Evolutionary conservation across 2,797 vertebrate genomes (phyloP), one percentile per base, ranked within the genome.

Genomic region (Clarias fuscus): DNA sequence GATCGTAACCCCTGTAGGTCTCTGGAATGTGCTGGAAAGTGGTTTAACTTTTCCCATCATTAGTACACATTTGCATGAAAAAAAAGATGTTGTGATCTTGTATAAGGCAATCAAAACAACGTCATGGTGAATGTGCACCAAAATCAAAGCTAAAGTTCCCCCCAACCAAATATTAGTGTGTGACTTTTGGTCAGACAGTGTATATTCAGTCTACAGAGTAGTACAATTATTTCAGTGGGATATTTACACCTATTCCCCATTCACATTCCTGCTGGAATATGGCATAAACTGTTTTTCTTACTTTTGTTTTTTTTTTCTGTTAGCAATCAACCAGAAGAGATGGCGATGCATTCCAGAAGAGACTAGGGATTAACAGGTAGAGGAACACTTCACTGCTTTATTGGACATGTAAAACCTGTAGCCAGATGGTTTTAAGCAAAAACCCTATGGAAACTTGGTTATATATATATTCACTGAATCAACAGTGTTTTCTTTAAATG

Each of bases 251-350:
- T 65, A n/a, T 24, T 65, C 64, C 64, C n/a, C n/a, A 4, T 4
- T 65, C 64, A 65, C n/a, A 65, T 13, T 65, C n/a, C 24, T 65
- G 24, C n/a, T 27, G 24, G 64, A 27, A 65, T n/a, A 27, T 65
- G n/a, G 3, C 13, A 15, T n/a, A 27, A 62, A 24, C 22, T 62
- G 61, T 62, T 27, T 67, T 68, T 33, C 30, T 20, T 68, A 33
- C 27, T 68, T 30, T 33, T 27, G 27, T 30, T 72, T 73, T 61
- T 79, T 79, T 89, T n/a, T 81, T 71, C 76, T 82, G 71, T 76
- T 90, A 99, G 98, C 96, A 98, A 95, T 93, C 98, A 87, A 98
- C 96, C 0, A 95, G 95, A 13, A 97, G 96, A 83, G 98, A 99
- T 0, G 96, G 97, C 6, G 93, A 95, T 22, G 85, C 95, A 76